Evolutionary conservation across 2,113 vertebrate genomes (phyloP).

Genomic region (Phaethornis superciliosus): DNA sequence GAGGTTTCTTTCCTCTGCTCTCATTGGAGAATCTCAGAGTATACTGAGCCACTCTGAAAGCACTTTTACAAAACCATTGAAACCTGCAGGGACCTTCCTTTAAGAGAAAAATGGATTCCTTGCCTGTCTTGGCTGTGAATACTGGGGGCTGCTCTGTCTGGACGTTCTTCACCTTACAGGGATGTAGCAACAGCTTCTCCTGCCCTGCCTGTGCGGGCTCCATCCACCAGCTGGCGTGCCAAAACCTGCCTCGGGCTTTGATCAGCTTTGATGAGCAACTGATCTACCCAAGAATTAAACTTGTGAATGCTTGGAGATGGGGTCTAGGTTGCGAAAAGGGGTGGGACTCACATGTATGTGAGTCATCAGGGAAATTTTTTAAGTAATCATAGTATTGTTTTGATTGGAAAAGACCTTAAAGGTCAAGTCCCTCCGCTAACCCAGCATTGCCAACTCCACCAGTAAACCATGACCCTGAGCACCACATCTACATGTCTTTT

Average conservation of each 20-base stretch:
- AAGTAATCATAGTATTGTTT: not conserved
- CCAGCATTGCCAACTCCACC: too few relatives aligned
- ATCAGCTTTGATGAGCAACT: not conserved
- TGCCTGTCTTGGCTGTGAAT: rapidly evolving
- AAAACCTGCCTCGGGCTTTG: not conserved
- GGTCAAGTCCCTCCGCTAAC: too few relatives aligned
- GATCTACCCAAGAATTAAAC: not conserved
- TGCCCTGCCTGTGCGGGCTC: not conserved
- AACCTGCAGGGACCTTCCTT: rapidly evolving
- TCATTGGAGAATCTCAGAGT: not conserved
- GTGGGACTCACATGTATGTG: not conserved
- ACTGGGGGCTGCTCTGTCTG: not conserved
- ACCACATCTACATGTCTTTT: too few relatives aligned
- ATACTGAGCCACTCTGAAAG: not conserved
- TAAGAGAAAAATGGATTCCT: not conserved
- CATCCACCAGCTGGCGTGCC: not conserved
- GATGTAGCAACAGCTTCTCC: not conserved
- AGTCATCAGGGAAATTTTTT: not conserved
- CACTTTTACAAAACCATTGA: not conserved
- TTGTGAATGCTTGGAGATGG: not conserved
- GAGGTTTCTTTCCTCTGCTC: not conserved
- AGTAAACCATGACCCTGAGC: too few relatives aligned
- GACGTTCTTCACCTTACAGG: rapidly evolving
- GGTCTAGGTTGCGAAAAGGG: not conserved
- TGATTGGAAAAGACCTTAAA: too few relatives aligned